Evolutionary conservation across 2,888 invertebrate species (phyloP).

Genomic region (Pyrrhia umbra): DNA sequence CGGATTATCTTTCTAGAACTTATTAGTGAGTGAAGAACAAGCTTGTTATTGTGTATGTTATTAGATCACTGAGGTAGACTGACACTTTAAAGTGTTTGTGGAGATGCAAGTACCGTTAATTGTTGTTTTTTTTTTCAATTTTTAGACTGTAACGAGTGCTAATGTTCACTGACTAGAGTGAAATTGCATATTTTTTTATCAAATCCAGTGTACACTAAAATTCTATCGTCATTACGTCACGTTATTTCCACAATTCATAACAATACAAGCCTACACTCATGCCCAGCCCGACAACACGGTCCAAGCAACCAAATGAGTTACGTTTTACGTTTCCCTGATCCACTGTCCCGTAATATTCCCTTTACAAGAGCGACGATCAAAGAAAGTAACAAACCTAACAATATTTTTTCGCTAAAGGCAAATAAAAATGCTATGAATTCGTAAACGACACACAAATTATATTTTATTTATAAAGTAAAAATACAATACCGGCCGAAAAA

Average conservation of each 20-base stretch:
- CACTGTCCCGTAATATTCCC: constrained; percentile 30
- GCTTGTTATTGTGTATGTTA: too few species aligned
- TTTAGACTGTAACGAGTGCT: too few species aligned
- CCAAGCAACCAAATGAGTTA: constrained; percentile 9
- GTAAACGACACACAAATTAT: constrained; percentile 59
- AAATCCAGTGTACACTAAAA: too few species aligned
- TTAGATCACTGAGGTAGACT: too few species aligned
- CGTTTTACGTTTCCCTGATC: constrained; percentile 31
- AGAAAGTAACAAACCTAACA: constrained; percentile 34
- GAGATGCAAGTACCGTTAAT: too few species aligned
- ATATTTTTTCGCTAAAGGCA: constrained; percentile 48
- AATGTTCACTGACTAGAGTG: too few species aligned
- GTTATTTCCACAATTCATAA: constrained; percentile 14
- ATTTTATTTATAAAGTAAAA: constrained; percentile 60
- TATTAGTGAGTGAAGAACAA: too few species aligned
- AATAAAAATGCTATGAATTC: constrained; percentile 60
- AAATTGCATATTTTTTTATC: too few species aligned
- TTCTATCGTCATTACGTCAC: too few species aligned
- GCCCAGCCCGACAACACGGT: not conserved
- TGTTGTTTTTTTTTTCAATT: too few species aligned
- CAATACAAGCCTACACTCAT: constrained; percentile 10
- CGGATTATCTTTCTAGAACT: too few species aligned
- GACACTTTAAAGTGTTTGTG: too few species aligned
- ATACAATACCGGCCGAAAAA: constrained; percentile 55
- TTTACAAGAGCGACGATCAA: constrained; percentile 47